Evolutionary conservation across 2,888 invertebrate species (phyloP), one percentile per base, ranked within the genome.

Genomic region (Phaedon cochleariae): DNA sequence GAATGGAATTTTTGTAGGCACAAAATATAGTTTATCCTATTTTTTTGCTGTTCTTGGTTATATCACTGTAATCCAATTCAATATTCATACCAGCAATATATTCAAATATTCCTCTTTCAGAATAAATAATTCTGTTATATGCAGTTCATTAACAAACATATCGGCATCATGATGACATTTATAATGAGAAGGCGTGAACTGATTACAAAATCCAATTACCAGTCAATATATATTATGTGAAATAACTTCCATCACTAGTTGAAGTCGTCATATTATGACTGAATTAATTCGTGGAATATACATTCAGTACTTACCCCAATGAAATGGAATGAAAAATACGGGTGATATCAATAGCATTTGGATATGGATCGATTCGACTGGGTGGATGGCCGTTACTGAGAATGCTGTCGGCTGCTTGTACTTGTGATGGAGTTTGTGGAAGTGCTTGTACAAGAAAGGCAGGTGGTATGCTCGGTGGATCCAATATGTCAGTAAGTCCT

Each of bases 401-500:
- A 91, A 92, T 0, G 90, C 90, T 0, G 92, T 92, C 0, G 92
- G 92, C 77, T 90, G 90, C 78, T 91, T 91, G 82, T 91, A 92
- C 72, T 88, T 89, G 83, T 92, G 92, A 76, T 92, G 92, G 0
- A 90, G 82, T 81, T 92, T 92, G 84, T 92, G 92, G 81, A 92
- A 91, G 75, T 87, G 80, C 78, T 89, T 89, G 85, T 91, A 91
- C 45, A 92, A 80, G 81, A 85, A 90, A 0, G 89, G 91, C 0
- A 85, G 86, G 81, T 92, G 92, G 81, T 90, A 90, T 67, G 89
- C 74, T 0, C 91, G 85, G 77, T 92, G 92, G 15, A 89, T 75
- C 79, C 88, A 87, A 79, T 91, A 91, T 0, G 90, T 90, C 2
- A 85, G 79, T 74, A 90, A 91, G 82, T 92, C 89, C 86, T 87